These are phyloP conservation scores for Luscinia luscinia DNA, from an alignment of 2,797 vertebrate genomes.

Conservation along the genomic window DNA sequence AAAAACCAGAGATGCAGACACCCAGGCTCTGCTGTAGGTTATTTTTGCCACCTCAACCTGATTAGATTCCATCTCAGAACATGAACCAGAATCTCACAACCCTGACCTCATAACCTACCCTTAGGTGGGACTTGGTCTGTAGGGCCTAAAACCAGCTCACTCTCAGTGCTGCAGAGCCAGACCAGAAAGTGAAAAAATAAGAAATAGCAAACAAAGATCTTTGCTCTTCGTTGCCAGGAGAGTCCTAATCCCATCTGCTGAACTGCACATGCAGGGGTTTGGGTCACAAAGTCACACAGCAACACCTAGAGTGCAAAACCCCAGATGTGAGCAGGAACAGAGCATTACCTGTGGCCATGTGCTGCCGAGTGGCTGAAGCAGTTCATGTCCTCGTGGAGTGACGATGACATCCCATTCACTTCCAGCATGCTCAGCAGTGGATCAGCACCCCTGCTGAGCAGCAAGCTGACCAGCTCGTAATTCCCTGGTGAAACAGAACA, in stretches of 20 bases:
- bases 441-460: constrained; percentile 90
- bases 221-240: not conserved
- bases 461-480: constrained; percentile 94
- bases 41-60: not conserved
- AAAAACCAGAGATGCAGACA: not conserved
- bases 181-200: not conserved
- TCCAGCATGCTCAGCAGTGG: constrained; percentile 89
- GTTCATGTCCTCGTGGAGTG: constrained; percentile 96
- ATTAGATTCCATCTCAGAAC: not conserved
- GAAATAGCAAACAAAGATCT: not conserved
- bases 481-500: constrained; percentile 81
- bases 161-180: not conserved
- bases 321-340: fast-evolving
- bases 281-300: not conserved
- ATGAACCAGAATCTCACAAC: not conserved
- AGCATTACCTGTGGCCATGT: constrained; percentile 91
- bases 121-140: not conserved
- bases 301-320: fast-evolving
- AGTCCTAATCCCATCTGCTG: not conserved
- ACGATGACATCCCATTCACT: constrained; percentile 87
- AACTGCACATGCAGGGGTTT: not conserved
- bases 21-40: not conserved
- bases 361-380: constrained; percentile 97
- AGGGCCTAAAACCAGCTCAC: not conserved
- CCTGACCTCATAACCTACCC: not conserved